Conservation (phyloP, 2,113 vertebrate genomes). For the Mustela lutreola region DNA sequence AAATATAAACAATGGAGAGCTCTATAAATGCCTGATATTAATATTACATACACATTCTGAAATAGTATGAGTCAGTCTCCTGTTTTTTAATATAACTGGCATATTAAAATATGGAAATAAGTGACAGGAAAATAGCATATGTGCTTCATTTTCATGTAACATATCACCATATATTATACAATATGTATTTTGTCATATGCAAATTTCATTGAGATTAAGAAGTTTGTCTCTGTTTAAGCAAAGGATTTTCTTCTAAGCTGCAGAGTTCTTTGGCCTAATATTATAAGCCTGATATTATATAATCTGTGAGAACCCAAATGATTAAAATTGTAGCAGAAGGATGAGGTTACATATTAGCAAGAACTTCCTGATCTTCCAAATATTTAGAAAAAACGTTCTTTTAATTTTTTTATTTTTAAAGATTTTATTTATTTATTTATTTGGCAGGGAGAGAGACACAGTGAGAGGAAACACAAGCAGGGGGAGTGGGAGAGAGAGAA, state of each 20-base stretch:
- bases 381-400: conserved; percentile 13
- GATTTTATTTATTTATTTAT: too few relatives aligned
- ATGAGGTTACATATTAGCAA: not conserved
- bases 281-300: conserved; percentile 37
- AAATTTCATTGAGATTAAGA: conserved; percentile 55
- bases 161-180: conserved; percentile 6
- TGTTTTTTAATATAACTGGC: conserved; percentile 68
- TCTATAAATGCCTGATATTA: conserved; percentile 41
- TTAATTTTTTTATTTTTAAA: not conserved
- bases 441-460: too few relatives aligned
- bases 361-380: conserved; percentile 7
- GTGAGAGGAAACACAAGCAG: too few relatives aligned
- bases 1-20: conserved; percentile 34
- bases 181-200: conserved; percentile 47
- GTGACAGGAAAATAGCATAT: not conserved
- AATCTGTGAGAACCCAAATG: not conserved
- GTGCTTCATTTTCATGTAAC: conserved; percentile 15
- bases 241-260: conserved; percentile 50
- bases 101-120: conserved; percentile 72
- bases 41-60: conserved; percentile 41
- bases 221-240: not conserved
- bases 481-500: too few relatives aligned
- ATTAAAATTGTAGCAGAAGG: conserved; percentile 15
- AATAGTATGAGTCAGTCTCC: conserved; percentile 43
- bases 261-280: not conserved